Base-by-base conservation (phyloP, 2,888 invertebrate species). In the Torymus texanus region DNA sequence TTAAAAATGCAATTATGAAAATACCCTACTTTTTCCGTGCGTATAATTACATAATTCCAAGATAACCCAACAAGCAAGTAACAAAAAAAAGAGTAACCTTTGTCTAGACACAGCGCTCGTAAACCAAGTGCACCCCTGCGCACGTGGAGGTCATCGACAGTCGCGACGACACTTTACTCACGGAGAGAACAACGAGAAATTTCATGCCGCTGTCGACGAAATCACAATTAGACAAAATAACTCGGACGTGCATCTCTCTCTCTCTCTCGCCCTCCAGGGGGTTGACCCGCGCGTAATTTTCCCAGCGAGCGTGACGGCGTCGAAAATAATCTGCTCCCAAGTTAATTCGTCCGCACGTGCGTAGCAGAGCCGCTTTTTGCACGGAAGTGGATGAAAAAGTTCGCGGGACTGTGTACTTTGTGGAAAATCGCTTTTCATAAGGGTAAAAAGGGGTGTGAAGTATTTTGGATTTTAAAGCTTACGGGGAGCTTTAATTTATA, bases 221-320 rank as follows among this genome's bases (percentile, higher is more conserved):
- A 78, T 79, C 70, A 80, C 81, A 83, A 85, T 85, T 84, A 84
- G 82, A 82, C 80, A 80, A 83, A 83, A 84, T 83, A 84, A 84
- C 83, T 79, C 76, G 75, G 80, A 67, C 75, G 81, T 79, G 73
- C 73, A 62, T 55, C 29, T 21, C 62, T 62, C 11, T 21, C 62
- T 62, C 11, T 2, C 21, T 21, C 21, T 59, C 63, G 41, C 10
- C 41, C 41, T 41, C 12, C 24, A 10, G 63, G 59, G 58, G 41
- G 24, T 41, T 29, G 61, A 55, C 13, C 41, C 41, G 12, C 50
- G 41, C 51, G 51, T 41, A 81, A 80, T 79, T 82, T 68, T 61
- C 61, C 53, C 58, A 12, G 41, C 11, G 59, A 56, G 29, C 50
- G 11, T n/a, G 50, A 29, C 59, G 13, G 18, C 67, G 58, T 53